Evolutionary conservation across 1,140 invertebrate species (phyloP), one percentile per base, ranked within the genome.

Genomic region (Drosophila tropicalis): DNA sequence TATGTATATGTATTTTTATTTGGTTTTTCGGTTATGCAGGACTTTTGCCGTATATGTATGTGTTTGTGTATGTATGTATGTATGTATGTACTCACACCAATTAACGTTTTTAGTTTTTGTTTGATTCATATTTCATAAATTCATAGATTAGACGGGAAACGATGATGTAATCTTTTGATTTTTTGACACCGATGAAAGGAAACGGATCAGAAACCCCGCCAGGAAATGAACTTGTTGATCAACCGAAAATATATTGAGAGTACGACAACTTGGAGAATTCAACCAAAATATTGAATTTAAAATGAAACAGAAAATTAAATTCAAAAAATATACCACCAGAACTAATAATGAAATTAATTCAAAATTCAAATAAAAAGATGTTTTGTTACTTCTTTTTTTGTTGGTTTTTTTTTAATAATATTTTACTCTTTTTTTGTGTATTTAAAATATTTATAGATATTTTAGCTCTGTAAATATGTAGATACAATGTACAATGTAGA

Each of bases 371-470:
- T 19, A 22, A 69, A 72, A 58, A 67, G 36, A 10, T 36, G 7
- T 22, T 70, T 57, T 12, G 17, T 51, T 56, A 12, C 40, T 44
- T 76, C 22, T 70, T 54, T 57, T 55, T 67, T 63, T 77, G 86
- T 85, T 81, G 81, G 78, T 68, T 60, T 57, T 51, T 32, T 72
- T 86, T 86, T 86, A 76, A 79, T 86, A 86, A 86, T 87, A 87
- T 87, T 86, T 86, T 87, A 87, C 83, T 79, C 71, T 86, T 86
- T 86, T 84, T 86, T 25, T 86, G 79, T 89, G 79, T 73, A 82
- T 61, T 64, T 63, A 58, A 58, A 36, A 76, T 76, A 76, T 76
- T 76, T 85, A 86, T 86, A 72, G 62, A 77, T 77, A 77, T 36
- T 77, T 86, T 86, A 85, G 79, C 70, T 81, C 75, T 72, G 66